These are phyloP conservation scores for Antedon bifida DNA, from an alignment of 35 echinoderm and acorn worm species.

Conservation along the genomic window DNA sequence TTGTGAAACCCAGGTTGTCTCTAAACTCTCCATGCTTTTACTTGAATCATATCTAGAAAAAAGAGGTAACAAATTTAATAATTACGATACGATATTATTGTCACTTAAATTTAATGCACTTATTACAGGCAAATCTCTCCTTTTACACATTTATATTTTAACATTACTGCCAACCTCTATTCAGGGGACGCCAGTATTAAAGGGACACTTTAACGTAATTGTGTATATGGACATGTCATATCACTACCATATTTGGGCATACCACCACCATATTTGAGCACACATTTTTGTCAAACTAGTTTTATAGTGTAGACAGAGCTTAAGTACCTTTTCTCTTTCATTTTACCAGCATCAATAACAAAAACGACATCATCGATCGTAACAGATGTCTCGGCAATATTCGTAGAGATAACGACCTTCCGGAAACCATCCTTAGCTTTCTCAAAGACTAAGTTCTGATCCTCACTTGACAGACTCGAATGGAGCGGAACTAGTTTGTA, in stretches of 20 bases:
- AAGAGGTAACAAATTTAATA: constrained; percentile 1
- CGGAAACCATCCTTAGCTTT: constrained; percentile 43
- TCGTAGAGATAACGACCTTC: constrained; percentile 63
- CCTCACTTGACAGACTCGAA: constrained; percentile 53
- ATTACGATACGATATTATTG: no score
- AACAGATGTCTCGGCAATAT: constrained; percentile 57
- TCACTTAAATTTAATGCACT: no score
- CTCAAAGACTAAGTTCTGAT: constrained; percentile 50
- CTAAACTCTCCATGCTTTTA: constrained; percentile 54
- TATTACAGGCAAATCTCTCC: no score
- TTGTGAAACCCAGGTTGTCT: constrained; percentile 47
- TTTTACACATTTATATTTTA: no score
- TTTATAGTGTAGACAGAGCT: neutral
- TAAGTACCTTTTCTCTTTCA: constrained; percentile 60
- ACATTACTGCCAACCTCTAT: no score
- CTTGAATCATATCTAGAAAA: constrained; percentile 35
- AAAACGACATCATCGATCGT: constrained; percentile 59
- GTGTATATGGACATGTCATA: no score
- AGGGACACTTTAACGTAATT: no score
- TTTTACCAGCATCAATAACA: constrained; percentile 62
- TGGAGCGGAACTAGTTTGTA: constrained; percentile 51
- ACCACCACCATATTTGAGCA: no score
- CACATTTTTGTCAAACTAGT: no score
- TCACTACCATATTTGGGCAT: no score
- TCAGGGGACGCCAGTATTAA: no score